A percentile compares a stretch with the other conserved stretches of the same genome.
Conservation (phyloP, 1,140 invertebrate species). For the Mizuhopecten yessoensis region DNA sequence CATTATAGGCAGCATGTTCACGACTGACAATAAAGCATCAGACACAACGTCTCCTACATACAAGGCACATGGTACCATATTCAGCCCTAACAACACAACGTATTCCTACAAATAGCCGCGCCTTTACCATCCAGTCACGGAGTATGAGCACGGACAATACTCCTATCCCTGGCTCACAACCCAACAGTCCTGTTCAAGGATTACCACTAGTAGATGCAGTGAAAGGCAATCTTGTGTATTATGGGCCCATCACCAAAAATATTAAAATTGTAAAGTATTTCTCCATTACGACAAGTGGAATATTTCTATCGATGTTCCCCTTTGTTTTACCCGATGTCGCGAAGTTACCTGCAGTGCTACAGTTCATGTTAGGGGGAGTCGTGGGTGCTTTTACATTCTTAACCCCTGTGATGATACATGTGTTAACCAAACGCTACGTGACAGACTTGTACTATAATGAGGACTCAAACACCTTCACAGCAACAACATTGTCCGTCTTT, state of each 20-base stretch:
- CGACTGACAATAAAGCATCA: not conserved
- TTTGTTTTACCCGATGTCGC: not conserved
- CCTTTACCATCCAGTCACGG: not conserved
- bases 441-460: slow-evolving; percentile 43
- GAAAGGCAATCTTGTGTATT: not conserved
- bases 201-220: not conserved
- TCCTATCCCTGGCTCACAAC: not conserved
- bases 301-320: not conserved
- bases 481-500: slow-evolving; percentile 29
- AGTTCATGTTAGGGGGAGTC: not conserved
- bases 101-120: not conserved
- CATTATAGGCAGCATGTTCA: not conserved
- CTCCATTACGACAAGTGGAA: not conserved
- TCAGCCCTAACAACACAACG: not conserved
- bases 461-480: slow-evolving; percentile 47
- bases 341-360: not conserved
- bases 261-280: not conserved
- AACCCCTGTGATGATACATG: slow-evolving; percentile 36
- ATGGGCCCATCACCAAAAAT: not conserved
- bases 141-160: not conserved
- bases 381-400: slow-evolving; percentile 45
- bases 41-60: not conserved
- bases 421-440: slow-evolving; percentile 40
- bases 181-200: not conserved
- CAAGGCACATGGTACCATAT: not conserved